Evolutionary conservation across 1,140 invertebrate species (phyloP).

Genomic region (Drosophila micromelanica): DNA sequence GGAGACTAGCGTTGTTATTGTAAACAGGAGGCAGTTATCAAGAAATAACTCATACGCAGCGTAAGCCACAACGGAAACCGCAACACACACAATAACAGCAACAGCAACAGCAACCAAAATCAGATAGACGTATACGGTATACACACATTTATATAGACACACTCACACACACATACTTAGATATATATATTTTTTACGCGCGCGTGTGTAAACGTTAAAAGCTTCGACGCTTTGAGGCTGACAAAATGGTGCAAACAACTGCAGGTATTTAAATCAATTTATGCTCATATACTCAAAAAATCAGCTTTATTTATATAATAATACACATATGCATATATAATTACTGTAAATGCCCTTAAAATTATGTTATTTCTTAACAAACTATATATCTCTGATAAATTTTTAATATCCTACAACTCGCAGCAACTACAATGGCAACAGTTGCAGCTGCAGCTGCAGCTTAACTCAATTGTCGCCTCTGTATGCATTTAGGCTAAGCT

Average conservation of each 20-base stretch:
- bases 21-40: slow-evolving; percentile 13
- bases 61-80: slow-evolving; percentile 15
- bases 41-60: slow-evolving; percentile 34
- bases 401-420: neutral
- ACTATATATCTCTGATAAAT: neutral
- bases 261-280: slow-evolving; percentile 56
- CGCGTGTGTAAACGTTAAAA: slow-evolving; percentile 50
- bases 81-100: slow-evolving; percentile 9
- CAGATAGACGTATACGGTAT: slow-evolving; percentile 31
- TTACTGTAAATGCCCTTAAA: too few relatives aligned
- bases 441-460: slow-evolving; percentile 9
- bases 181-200: slow-evolving; percentile 34
- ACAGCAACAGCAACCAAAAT: slow-evolving; percentile 1
- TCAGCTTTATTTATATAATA: too few relatives aligned
- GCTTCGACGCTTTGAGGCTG: slow-evolving; percentile 37
- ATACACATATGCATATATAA: neutral
- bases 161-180: neutral
- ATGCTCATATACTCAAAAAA: too few relatives aligned
- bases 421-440: neutral
- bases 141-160: neutral
- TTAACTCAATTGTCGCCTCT: slow-evolving; percentile 6
- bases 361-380: too few relatives aligned
- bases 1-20: slow-evolving; percentile 18
- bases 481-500: slow-evolving; percentile 32
- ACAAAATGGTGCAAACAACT: slow-evolving; percentile 75